Conservation (phyloP, 2,797 vertebrate species). For the Hoplostethus atlanticus region DNA sequence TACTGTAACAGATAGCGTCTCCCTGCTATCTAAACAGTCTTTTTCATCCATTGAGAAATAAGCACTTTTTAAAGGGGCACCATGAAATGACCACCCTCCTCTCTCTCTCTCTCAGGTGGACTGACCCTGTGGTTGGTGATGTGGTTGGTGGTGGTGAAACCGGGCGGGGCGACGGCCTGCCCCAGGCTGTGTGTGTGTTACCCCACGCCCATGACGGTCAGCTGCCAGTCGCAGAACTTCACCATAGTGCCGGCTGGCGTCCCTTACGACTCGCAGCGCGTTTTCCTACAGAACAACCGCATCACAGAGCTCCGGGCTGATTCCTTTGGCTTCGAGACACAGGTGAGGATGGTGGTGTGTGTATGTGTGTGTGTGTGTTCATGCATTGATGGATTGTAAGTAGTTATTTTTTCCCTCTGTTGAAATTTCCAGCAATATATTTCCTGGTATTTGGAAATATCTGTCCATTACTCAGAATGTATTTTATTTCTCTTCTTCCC, state of each 20-base stretch:
- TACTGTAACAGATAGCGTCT: background rate
- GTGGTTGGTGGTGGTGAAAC: constrained; percentile 84
- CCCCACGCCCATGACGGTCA: constrained; percentile 96
- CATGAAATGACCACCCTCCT: constrained; percentile 7
- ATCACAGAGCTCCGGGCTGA: constrained; percentile 93
- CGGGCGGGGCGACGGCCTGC: constrained; percentile 81
- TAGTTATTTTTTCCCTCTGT: no score
- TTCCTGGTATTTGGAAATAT: background rate
- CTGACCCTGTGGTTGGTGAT: constrained; percentile 82
- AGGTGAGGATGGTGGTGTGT: constrained; percentile 67
- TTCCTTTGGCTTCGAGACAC: constrained; percentile 92
- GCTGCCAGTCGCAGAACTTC: constrained; percentile 98
- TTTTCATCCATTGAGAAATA: background rate
- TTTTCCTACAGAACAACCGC: constrained; percentile 98
- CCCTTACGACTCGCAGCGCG: constrained; percentile 92
- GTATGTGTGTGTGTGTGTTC: background rate
- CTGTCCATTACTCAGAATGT: background rate
- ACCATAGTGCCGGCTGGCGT: constrained; percentile 91
- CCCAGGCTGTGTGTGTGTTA: constrained; percentile 97
- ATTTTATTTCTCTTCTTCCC: no score
- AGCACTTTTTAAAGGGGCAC: no score
- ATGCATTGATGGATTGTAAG: no score
- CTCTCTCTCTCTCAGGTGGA: constrained; percentile 70
- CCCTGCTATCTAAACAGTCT: background rate
- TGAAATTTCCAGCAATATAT: no score